Base-by-base conservation (phyloP, 2,113 vertebrate genomes). In the Tragulus kanchil region DNA sequence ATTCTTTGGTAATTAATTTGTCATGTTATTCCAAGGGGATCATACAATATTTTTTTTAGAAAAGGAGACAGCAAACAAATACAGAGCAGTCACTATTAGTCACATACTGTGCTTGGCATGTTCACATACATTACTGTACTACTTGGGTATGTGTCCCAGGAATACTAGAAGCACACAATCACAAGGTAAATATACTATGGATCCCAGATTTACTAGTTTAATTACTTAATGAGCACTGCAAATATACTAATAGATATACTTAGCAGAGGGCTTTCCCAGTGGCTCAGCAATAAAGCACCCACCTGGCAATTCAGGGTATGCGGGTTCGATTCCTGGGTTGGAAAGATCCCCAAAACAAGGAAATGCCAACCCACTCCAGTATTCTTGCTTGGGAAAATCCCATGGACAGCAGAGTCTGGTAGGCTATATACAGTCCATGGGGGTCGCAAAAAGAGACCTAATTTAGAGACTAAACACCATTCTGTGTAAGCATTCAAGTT, bases 1-100 rank as follows among this genome's bases (percentile, higher is more conserved):
- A 62, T 61, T 67, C 54, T 95, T 77, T 89, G n/a, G 45, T 75
- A 89, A 97, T 45, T 93, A n/a, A 93, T 79, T 92, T 90, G 90
- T 28, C 9, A 82, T 90, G 58, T 97, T 93, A 95, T 85, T 89
- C 56, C 89, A 91, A 94, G 94, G 79, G 50, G 56, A 58, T 23
- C 78, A 81, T 25, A 2, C 36, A 58, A 4, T 56, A 2, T 25
- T 81, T 81, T 81, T 54, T 58, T 58, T 0, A 15, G 36, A 79
- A 81, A 58, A 6, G 78, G 21, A 86, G 82, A 93, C 5, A 48
- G 15, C 52, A 62, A 85, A 81, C 19, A 81, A 61, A 79, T 62
- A 67, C 23, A 77, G 48, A 65, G 17, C n/a, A 64, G 61, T 50
- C 42, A 84, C 17, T 71, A 71, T 86, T 36, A 77, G 64, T 28